These are phyloP conservation scores for Tragelaphus imberbis DNA, from an alignment of 2,113 vertebrate genomes.

Conservation along the genomic window DNA sequence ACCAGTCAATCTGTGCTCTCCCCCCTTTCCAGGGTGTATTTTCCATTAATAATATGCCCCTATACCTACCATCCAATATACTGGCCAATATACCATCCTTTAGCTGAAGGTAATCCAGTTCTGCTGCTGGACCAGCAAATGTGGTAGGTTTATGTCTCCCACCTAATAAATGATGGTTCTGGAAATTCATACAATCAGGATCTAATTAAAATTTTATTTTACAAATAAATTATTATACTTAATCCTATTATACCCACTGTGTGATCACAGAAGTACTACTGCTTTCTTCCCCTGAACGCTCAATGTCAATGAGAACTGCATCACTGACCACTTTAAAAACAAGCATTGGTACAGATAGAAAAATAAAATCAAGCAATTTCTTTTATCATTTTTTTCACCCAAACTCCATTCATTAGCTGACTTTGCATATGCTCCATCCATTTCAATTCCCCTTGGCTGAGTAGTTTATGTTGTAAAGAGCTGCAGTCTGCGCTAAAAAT, in stretches of 20 bases:
- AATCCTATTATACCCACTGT: background rate
- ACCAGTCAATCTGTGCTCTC: background rate
- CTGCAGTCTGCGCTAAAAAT: slow-evolving; percentile 28
- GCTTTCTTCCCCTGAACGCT: background rate
- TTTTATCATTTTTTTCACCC: background rate
- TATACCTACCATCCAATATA: background rate
- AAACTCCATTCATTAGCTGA: slow-evolving; percentile 44
- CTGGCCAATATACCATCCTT: background rate
- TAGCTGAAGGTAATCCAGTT: background rate
- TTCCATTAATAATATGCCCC: background rate
- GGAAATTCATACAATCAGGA: background rate
- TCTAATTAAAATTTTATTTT: slow-evolving; percentile 26
- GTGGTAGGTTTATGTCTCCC: background rate
- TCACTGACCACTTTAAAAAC: background rate
- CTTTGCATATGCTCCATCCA: slow-evolving; percentile 28
- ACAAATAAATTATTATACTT: slow-evolving; percentile 15
- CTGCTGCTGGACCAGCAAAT: background rate
- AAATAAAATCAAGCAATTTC: slow-evolving; percentile 27
- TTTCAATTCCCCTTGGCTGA: slow-evolving; percentile 46
- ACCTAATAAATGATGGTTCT: background rate
- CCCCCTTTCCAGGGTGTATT: background rate
- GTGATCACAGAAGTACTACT: background rate
- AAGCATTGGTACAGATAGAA: background rate
- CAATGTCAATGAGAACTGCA: background rate
- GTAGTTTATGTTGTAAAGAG: slow-evolving; percentile 49